Base-by-base conservation (phyloP, 1,140 invertebrate genomes). In the Drosophila bifasciata region DNA sequence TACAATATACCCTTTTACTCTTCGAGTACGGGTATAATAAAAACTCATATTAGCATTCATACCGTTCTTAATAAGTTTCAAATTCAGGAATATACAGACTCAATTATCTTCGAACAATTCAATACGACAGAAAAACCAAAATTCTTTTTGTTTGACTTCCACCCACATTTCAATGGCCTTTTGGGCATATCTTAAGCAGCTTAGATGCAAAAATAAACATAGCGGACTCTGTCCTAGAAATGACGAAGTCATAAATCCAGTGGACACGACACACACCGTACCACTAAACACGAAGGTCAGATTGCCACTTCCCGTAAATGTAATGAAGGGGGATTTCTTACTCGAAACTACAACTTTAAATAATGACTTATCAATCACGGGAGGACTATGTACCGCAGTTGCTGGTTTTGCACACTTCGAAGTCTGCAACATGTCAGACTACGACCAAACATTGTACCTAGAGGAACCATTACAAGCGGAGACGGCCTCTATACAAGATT, bases 271-370 rank as follows among this genome's bases (percentile, higher is more conserved):
- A 25, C 5, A 23, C 36, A 40, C 36, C 3, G 5, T 23, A 41
- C 3, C 36, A 41, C 15, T 28, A 23, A 52, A 52, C 7, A 39
- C 50, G 2, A 40, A 52, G 21, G 5, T 25, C 1, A 28, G 52
- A 43, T 28, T 56, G 7, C 5, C 25, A 32, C 40, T 56, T 41
- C 19, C 53, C 25, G 23, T 28, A 17, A 56, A 56, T 2, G 2
- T 44, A 17, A 53, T 44, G 53, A 11, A 56, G 8, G 52, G 52
- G 8, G 52, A 55, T 43, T 55, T 55, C 17, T 43, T 55, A 55
- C 25, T 43, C 39, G 53, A 55, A 4, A 56, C 21, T 2, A 44
- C 53, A 56, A n/a, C 40, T 16, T 3, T 56, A 17, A 28, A 28
- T 21, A 21, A 21, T 21, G 19, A 21, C 19, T 21, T 21, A 21